Conservation (phyloP, 2,797 vertebrate species). For the Characodon lateralis region DNA sequence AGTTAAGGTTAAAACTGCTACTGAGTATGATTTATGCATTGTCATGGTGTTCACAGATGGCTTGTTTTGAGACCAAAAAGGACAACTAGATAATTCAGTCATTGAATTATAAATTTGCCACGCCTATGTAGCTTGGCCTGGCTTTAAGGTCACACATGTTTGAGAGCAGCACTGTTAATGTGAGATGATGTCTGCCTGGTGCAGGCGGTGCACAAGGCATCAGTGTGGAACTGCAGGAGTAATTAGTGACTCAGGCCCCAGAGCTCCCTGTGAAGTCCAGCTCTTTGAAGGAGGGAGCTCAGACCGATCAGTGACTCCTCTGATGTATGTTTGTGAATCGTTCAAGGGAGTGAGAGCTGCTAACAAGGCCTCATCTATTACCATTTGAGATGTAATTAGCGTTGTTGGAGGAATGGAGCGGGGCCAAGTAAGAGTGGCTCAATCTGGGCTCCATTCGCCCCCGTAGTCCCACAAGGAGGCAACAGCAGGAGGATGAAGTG, state of each 20-base stretch:
- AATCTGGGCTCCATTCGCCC: slow-evolving; percentile 67
- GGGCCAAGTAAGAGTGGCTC: slow-evolving; percentile 72
- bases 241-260: slow-evolving; percentile 70
- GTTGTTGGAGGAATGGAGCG: slow-evolving; percentile 59
- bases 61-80: slow-evolving; percentile 52
- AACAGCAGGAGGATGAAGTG: slow-evolving; percentile 75
- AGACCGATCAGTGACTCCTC: slow-evolving; percentile 67
- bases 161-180: slow-evolving; percentile 45
- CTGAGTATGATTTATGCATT: slow-evolving; percentile 48
- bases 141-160: slow-evolving; percentile 45
- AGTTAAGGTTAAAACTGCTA: slow-evolving; percentile 33
- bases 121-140: slow-evolving; percentile 54
- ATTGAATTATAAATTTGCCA: slow-evolving; percentile 70
- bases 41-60: slow-evolving; percentile 56
- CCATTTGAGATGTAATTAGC: slow-evolving; percentile 80
- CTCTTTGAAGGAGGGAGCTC: slow-evolving; percentile 74
- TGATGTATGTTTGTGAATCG: slow-evolving; percentile 76
- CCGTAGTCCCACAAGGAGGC: slow-evolving; percentile 65
- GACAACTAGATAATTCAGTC: slow-evolving; percentile 56
- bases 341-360: slow-evolving; percentile 72
- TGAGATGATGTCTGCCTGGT: slow-evolving; percentile 38
- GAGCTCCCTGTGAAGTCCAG: slow-evolving; percentile 73
- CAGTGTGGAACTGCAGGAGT: slow-evolving; percentile 68
- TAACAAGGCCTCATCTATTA: slow-evolving; percentile 80
- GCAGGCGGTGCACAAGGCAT: slow-evolving; percentile 45